These are phyloP conservation scores for Drosophila algonquin DNA, from an alignment of 2,888 invertebrate species.

Conservation along the genomic window DNA sequence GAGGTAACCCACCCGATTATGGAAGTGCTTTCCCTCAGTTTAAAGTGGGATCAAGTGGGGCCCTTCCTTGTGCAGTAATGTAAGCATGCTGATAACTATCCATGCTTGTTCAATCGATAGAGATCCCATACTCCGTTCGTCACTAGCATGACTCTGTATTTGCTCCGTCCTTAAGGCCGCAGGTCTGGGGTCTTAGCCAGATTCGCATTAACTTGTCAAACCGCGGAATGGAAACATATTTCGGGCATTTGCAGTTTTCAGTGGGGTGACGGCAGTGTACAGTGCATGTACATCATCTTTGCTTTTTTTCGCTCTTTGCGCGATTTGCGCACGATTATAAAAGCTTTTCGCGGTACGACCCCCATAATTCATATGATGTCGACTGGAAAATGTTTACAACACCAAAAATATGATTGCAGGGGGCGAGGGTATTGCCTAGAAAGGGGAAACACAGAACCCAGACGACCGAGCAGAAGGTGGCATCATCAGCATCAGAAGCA, in stretches of 20 bases:
- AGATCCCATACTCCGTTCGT: background rate
- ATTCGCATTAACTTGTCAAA: slow-evolving; percentile 81
- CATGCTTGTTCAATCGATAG: background rate
- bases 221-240: slow-evolving; percentile 81
- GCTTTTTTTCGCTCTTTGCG: slow-evolving; percentile 62
- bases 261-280: slow-evolving; percentile 15
- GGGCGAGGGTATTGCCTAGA: background rate
- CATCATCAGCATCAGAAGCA: background rate
- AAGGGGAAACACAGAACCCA: background rate
- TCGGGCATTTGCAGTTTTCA: slow-evolving; percentile 72
- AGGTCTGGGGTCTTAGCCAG: slow-evolving; percentile 22
- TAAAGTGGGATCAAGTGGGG: background rate
- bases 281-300: slow-evolving; percentile 72
- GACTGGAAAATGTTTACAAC: slow-evolving; percentile 80
- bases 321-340: slow-evolving; percentile 83
- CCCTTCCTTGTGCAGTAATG: background rate
- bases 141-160: background rate
- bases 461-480: slow-evolving; percentile 8
- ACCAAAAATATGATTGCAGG: slow-evolving; percentile 68
- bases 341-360: slow-evolving; percentile 83
- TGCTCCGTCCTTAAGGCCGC: background rate
- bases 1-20: background rate
- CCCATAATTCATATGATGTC: slow-evolving; percentile 82
- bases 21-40: background rate
- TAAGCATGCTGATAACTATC: background rate